Conservation (phyloP, 2,888 invertebrate species). For the Drosophila colorata region DNA sequence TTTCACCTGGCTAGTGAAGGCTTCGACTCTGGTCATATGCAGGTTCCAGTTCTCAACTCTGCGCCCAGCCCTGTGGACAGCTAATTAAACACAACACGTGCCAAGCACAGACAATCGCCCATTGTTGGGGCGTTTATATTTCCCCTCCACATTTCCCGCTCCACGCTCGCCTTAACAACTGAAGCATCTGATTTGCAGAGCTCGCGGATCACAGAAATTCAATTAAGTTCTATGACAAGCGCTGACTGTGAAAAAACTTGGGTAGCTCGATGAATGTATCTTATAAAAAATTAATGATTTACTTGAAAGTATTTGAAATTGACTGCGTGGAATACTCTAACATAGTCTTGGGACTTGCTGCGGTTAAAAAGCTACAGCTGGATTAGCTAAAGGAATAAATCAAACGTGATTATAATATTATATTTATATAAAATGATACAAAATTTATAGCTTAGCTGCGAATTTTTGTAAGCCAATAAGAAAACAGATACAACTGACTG, state of each 20-base stretch:
- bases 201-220: slow-evolving; percentile 37
- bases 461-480: too few species aligned
- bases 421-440: too few species aligned
- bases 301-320: neutral
- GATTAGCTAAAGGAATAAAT: too few species aligned
- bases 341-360: too few species aligned
- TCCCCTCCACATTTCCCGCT: slow-evolving; percentile 4
- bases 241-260: neutral
- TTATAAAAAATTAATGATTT: slow-evolving; percentile 1
- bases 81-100: slow-evolving; percentile 57
- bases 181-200: slow-evolving; percentile 10
- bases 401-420: too few species aligned
- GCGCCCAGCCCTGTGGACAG: slow-evolving; percentile 10
- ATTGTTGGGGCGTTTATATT: slow-evolving; percentile 2
- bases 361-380: too few species aligned
- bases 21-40: slow-evolving; percentile 18
- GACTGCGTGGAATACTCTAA: too few species aligned
- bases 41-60: slow-evolving; percentile 4
- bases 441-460: too few species aligned
- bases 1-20: slow-evolving; percentile 50
- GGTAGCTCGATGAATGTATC: slow-evolving; percentile 3
- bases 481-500: too few species aligned
- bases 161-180: slow-evolving; percentile 4
- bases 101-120: slow-evolving; percentile 19
- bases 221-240: slow-evolving; percentile 51